Evolutionary conservation across 2,888 invertebrate species (phyloP), one percentile per base, ranked within the genome.

Genomic region (Halocaridina rubra): DNA sequence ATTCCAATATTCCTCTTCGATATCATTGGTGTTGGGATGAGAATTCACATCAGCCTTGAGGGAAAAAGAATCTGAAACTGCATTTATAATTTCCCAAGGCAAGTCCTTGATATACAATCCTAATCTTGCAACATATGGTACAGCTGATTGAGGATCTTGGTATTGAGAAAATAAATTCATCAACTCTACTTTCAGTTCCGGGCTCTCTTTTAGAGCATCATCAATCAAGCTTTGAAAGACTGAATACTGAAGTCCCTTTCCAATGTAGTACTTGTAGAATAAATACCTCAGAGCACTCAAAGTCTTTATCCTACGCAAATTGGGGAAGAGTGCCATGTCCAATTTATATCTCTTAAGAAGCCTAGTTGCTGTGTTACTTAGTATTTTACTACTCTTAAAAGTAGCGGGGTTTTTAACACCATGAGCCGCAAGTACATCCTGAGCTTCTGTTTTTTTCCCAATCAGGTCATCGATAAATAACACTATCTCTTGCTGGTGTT

Each of bases 401-500:
- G 69, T 79, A 46, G 80, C 74, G 7, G 46, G 0, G 59, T 86
- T 46, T 22, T 79, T 82, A n/a, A 76, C 30, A 22, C 82, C 79
- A 32, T 64, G 61, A 24, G 69, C 61, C 16, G 71, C 33, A 22
- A 80, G 27, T 29, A 82, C 76, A 19, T 57, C 53, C 24, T 22
- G 19, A 39, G 10, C 16, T 27, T 30, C 19, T 19, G 53, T 39
- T 27, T 82, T 39, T 24, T 82, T 82, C 1, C 82, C 82, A 57
- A 86, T 33, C 3, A 86, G 39, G 19, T 59, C 32, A 69, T 86
- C 86, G 5, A 86, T 53, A 39, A 86, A 59, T 5, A 71, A 1
- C 59, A 82, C 30, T 10, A 82, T 53, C 69, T 86, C 86, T 24
- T 82, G 82, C 72, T 86, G 82, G n/a, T 82, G 82, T 5, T 39